Percentiles rank a stretch among this genome's conserved stretches.
These are phyloP conservation scores for Clitarchus hookeri DNA, from an alignment of 2,888 invertebrate genomes.

Conservation along the genomic window DNA sequence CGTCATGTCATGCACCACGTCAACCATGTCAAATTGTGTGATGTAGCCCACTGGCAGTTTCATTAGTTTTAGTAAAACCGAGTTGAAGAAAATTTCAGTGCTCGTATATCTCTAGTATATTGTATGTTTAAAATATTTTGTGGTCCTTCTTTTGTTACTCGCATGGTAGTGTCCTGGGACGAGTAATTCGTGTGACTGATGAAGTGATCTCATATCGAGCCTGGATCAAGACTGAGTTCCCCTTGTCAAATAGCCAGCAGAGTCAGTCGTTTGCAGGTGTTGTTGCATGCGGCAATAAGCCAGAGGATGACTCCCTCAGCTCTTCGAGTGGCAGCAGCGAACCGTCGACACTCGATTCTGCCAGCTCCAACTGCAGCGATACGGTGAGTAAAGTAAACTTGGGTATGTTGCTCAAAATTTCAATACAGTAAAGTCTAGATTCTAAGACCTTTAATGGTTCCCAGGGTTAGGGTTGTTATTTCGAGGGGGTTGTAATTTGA, in stretches of 20 bases:
- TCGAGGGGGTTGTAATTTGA: too few species aligned
- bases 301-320: conserved; percentile 37
- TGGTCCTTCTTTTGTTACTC: too few species aligned
- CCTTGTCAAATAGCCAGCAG: conserved; percentile 43
- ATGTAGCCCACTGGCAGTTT: neutral
- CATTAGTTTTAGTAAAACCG: neutral
- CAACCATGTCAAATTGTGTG: too few species aligned
- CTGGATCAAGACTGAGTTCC: conserved; percentile 66
- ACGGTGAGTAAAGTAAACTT: conserved; percentile 23
- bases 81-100: neutral
- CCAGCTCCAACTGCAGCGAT: conserved; percentile 24
- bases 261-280: conserved; percentile 25
- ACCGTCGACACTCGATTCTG: conserved; percentile 36
- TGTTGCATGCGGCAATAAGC: conserved; percentile 16
- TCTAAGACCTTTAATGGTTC: too few species aligned
- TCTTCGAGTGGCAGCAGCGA: conserved; percentile 39
- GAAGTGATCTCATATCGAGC: conserved; percentile 79
- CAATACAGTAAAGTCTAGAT: too few species aligned
- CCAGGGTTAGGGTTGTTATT: too few species aligned
- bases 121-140: conserved; percentile 40
- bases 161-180: conserved; percentile 73
- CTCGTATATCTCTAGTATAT: too few species aligned
- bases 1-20: too few species aligned
- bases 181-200: conserved; percentile 91
- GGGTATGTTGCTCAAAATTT: too few species aligned